These are phyloP conservation scores for Choristoneura fumiferana DNA, from an alignment of 1,140 invertebrate genomes.

Conservation along the genomic window DNA sequence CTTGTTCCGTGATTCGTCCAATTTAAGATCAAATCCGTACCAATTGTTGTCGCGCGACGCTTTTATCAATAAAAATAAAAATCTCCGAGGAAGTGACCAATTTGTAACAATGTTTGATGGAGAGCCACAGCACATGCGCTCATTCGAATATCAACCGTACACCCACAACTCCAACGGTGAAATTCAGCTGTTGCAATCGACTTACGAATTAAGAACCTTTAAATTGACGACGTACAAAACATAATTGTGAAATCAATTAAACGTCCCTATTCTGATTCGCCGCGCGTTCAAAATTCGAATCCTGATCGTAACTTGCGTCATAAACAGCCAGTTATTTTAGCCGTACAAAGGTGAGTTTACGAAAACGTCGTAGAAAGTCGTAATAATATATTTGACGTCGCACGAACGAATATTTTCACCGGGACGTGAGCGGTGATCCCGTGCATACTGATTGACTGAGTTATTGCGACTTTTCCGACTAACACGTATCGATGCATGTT, in stretches of 20 bases:
- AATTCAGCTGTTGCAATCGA: background rate
- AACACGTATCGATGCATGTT: too few species aligned
- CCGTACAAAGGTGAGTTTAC: background rate
- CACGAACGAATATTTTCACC: conserved; percentile 11
- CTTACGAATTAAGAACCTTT: background rate
- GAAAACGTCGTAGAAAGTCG: conserved; percentile 23
- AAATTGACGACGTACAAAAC: conserved; percentile 3
- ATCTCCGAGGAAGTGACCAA: conserved; percentile 58
- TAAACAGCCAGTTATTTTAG: conserved; percentile 16
- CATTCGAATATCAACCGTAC: background rate
- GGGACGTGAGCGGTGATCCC: background rate
- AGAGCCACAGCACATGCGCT: background rate
- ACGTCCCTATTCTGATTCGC: conserved; percentile 13
- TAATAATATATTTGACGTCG: conserved; percentile 22
- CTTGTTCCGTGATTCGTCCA: conserved; percentile 36
- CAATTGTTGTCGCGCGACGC: conserved; percentile 58
- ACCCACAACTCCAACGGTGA: background rate
- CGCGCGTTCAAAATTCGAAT: conserved; percentile 15
- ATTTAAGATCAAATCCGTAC: conserved; percentile 64
- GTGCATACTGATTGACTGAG: conserved; percentile 14
- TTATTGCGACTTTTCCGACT: conserved; percentile 4
- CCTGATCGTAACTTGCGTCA: conserved; percentile 7
- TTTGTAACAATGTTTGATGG: conserved; percentile 17
- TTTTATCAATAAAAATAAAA: conserved; percentile 74
- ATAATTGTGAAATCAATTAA: conserved; percentile 19